Percentiles rank a stretch among this genome's conserved stretches.
phyloP scores from a whole-genome alignment of 2,113 vertebrate species.

The Noturus placidus region DNA sequence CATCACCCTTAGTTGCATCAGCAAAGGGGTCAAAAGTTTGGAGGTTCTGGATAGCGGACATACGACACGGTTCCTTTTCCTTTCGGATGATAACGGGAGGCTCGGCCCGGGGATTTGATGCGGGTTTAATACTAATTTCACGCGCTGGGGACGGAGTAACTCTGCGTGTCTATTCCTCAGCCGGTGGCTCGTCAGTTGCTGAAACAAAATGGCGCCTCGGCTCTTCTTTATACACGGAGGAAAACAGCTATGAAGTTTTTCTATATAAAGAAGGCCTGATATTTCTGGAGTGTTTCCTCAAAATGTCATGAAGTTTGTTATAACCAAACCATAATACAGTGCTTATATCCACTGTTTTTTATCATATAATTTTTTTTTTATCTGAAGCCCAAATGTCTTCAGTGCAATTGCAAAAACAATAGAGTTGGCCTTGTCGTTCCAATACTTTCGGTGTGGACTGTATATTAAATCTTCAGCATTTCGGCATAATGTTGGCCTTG shows the following conservation, averaged over 20 bases:
- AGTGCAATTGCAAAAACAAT: not conserved
- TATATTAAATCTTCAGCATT: not conserved
- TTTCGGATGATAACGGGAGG: conserved; percentile 71
- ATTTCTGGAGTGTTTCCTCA: not conserved
- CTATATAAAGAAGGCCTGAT: not conserved
- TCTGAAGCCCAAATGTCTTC: not conserved
- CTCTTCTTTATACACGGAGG: conserved; percentile 17
- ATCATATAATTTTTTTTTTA: not conserved
- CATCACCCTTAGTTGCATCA: no score
- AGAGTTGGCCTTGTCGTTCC: not conserved
- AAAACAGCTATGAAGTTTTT: not conserved
- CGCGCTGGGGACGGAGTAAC: not conserved
- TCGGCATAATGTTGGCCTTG: not conserved
- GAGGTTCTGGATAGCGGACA: no score
- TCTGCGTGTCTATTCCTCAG: not conserved
- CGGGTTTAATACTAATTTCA: not conserved
- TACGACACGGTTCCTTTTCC: no score
- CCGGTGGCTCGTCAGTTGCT: not conserved
- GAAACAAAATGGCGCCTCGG: conserved; percentile 15
- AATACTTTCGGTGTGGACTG: not conserved
- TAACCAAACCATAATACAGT: no score
- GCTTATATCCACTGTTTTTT: not conserved
- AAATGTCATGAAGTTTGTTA: not conserved
- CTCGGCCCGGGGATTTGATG: not conserved
- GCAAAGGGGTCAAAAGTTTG: no score